Base-by-base conservation (phyloP, 1,140 invertebrate species). In the Trichonephila clavata region DNA sequence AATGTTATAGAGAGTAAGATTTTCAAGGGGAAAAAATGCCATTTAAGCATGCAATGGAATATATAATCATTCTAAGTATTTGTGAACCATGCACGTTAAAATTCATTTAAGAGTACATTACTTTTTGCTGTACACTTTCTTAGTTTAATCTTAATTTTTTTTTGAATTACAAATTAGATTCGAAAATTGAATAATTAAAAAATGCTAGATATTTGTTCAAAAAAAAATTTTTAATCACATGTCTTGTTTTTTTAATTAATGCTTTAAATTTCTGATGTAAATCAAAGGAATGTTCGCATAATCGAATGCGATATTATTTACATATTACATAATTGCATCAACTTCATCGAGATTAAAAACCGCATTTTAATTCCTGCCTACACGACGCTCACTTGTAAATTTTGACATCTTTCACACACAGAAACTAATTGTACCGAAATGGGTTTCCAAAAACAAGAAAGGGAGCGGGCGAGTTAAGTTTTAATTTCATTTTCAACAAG, bases 401-500 rank as follows among this genome's bases (percentile, higher is more conserved):
- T 87, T 87, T 63, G 86, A 87, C 86, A 63, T 87, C 86, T 92
- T 68, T 71, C 18, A n/a, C n/a, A n/a, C n/a, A n/a, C n/a, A 65
- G 63, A 77, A 92, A 92, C 86, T 92, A 92, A 92, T 92, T 71
- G 50, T 61, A 59, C 2, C 61, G 24, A 92, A 92, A 86, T 92
- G 81, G 65, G 83, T 27, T 59, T 92, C 60, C 60, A 43, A 86
- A 92, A 50, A 16, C 3, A 16, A 7, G 39, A 50, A 20, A 27
- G n/a, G 27, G 60, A 90, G 24, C 50, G n/a, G 32, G 13, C 24
- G 21, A 13, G 61, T 24, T 57, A 39, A 32, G 27, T 50, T 93
- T 93, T 93, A 93, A 86, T 93, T 93, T 88, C 43, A 68, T 60
- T 63, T 93, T 80, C 57, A 80, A 87, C 68, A 63, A 77, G 68